Evolutionary conservation across 2,888 invertebrate genomes (phyloP).

Genomic region (Thelaira solivaga): DNA sequence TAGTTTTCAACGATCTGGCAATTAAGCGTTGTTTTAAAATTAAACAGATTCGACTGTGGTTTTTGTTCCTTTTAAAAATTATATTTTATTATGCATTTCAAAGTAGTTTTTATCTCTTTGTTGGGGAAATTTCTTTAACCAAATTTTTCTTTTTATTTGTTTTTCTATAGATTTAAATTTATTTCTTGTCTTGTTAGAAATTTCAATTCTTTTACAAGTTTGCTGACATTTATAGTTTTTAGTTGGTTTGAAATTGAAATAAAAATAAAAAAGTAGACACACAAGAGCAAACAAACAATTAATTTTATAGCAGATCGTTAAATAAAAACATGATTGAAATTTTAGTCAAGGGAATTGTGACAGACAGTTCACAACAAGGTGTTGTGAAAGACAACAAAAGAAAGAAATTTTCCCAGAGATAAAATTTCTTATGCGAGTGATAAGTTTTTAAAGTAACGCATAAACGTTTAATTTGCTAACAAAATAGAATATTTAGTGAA

Average conservation of each 20-base stretch:
- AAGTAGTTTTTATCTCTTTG: not conserved
- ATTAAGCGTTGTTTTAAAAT: too few relatives aligned
- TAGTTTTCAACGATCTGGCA: too few relatives aligned
- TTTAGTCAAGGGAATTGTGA: not conserved
- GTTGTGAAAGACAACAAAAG: not conserved
- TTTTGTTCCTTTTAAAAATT: too few relatives aligned
- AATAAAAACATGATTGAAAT: constrained; percentile 14
- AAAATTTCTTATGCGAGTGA: too few relatives aligned
- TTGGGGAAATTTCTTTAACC: not conserved
- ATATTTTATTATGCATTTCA: not conserved
- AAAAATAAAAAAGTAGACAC: too few relatives aligned
- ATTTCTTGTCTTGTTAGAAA: constrained; percentile 47
- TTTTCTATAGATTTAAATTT: too few relatives aligned
- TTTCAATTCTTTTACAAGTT: constrained; percentile 24
- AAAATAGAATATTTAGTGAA: too few relatives aligned
- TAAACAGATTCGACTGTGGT: too few relatives aligned
- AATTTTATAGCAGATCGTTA: constrained; percentile 50
- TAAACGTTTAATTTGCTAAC: too few relatives aligned
- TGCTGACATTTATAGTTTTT: constrained; percentile 36
- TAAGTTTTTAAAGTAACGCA: too few relatives aligned
- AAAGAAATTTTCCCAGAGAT: not conserved
- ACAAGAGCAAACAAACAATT: not conserved
- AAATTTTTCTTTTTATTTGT: not conserved
- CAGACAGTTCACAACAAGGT: not conserved
- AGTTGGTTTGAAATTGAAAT: constrained; percentile 4